Evolutionary conservation across 2,888 invertebrate species (phyloP).

Genomic region (Emesis russula): DNA sequence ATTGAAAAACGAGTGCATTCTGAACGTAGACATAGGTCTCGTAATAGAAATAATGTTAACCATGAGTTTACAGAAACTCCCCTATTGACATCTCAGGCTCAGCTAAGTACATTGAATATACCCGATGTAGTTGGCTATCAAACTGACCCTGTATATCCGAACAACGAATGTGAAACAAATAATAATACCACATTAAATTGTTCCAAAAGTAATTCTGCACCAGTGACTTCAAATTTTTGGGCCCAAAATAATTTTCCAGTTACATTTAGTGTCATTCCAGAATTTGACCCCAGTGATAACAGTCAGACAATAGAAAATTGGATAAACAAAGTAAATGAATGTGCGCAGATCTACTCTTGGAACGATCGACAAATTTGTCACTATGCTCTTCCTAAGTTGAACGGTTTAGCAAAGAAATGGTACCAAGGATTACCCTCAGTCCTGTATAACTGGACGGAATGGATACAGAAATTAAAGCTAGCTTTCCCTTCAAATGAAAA

Average conservation of each 20-base stretch:
- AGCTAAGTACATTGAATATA: too few relatives aligned
- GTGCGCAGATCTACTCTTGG: slow-evolving; percentile 76
- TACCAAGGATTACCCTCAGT: slow-evolving; percentile 80
- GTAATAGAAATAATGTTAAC: too few relatives aligned
- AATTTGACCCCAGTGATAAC: slow-evolving; percentile 73
- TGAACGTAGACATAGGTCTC: too few relatives aligned
- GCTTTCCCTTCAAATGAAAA: slow-evolving; percentile 82
- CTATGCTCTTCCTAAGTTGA: slow-evolving; percentile 76
- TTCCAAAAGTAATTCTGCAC: too few relatives aligned
- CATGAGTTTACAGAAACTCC: too few relatives aligned
- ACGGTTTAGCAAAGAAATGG: slow-evolving; percentile 80
- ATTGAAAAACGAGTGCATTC: too few relatives aligned
- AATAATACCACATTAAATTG: too few relatives aligned
- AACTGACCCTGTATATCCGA: too few relatives aligned
- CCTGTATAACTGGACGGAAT: slow-evolving; percentile 81
- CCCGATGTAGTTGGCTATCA: too few relatives aligned
- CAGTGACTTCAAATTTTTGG: too few relatives aligned
- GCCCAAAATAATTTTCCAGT: slow-evolving; percentile 9
- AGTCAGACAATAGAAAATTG: slow-evolving; percentile 75
- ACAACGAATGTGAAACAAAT: too few relatives aligned
- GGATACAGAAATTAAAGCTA: slow-evolving; percentile 72
- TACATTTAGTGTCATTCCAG: slow-evolving; percentile 62
- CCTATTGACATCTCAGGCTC: too few relatives aligned
- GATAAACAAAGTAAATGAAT: slow-evolving; percentile 77
- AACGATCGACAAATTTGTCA: slow-evolving; percentile 74